These are phyloP conservation scores for Hydroisotoma schaefferi DNA, from an alignment of 2,888 invertebrate genomes.

Conservation along the genomic window DNA sequence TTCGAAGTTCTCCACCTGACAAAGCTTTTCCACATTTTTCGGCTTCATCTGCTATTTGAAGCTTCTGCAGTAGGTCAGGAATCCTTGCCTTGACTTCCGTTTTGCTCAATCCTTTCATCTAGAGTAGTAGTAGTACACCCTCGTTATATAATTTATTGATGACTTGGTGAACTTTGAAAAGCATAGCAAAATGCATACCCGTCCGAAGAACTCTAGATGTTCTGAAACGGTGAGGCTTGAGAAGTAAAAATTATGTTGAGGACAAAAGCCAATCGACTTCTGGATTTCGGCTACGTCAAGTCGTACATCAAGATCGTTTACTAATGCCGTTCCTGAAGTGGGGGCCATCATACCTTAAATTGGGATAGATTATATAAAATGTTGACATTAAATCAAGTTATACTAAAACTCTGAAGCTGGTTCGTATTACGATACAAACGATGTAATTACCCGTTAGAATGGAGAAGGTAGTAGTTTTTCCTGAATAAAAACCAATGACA, in stretches of 20 bases:
- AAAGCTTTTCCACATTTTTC: conserved; percentile 61
- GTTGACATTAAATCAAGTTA: not conserved
- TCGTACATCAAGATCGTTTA: conserved; percentile 69
- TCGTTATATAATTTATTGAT: no score
- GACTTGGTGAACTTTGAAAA: no score
- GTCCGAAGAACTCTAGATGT: conserved; percentile 77
- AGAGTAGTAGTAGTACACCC: no score
- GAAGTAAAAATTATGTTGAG: conserved; percentile 83
- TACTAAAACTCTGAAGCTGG: not conserved
- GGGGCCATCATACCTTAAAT: conserved; percentile 66
- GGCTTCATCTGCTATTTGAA: conserved; percentile 64
- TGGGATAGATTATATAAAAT: conserved; percentile 2
- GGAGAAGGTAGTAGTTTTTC: conserved; percentile 73
- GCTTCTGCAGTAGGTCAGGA: conserved; percentile 51
- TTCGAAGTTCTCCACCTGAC: conserved; percentile 90
- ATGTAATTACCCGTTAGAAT: conserved; percentile 64
- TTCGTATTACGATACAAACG: no score
- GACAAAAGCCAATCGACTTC: conserved; percentile 78
- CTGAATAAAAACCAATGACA: conserved; percentile 65
- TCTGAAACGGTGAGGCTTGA: conserved; percentile 77
- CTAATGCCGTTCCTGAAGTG: conserved; percentile 65
- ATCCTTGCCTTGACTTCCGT: not conserved
- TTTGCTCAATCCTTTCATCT: conserved; percentile 7
- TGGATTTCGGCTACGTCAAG: conserved; percentile 65
- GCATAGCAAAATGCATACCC: no score